Evolutionary conservation across 2,113 vertebrate species (phyloP).

Genomic region (Larimichthys polyactis): DNA sequence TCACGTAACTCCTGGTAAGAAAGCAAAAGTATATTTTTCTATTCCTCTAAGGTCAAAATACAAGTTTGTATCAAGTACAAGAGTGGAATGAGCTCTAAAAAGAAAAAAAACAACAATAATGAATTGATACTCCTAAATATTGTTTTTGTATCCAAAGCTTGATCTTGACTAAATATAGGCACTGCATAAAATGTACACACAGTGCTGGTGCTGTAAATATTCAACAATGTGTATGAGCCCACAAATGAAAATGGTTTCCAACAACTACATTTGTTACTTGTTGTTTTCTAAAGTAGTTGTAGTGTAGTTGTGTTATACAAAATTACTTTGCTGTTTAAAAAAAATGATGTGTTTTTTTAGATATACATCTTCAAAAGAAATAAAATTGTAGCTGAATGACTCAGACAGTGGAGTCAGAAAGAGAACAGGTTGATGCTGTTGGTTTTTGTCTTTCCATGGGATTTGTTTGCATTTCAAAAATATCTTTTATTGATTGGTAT

Average conservation of each 20-base stretch:
- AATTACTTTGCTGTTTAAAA: no score
- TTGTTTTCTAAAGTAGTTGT: no score
- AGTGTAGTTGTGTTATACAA: no score
- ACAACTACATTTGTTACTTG: not conserved
- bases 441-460: not conserved
- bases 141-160: not conserved
- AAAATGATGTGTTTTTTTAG: not conserved
- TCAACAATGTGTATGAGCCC: not conserved
- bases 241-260: slow-evolving; percentile 1
- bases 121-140: not conserved
- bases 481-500: not conserved
- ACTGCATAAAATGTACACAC: not conserved
- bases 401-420: not conserved
- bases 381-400: not conserved
- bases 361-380: not conserved
- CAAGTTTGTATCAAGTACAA: not conserved
- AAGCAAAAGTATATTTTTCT: not conserved
- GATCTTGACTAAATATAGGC: no score
- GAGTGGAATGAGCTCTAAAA: not conserved
- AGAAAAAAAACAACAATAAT: not conserved
- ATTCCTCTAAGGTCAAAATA: not conserved
- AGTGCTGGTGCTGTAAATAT: not conserved
- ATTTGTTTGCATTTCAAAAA: not conserved
- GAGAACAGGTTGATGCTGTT: not conserved
- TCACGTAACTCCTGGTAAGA: not conserved